Evolutionary conservation across 2,888 invertebrate species (phyloP).

Genomic region (Xestia ashworthii): DNA sequence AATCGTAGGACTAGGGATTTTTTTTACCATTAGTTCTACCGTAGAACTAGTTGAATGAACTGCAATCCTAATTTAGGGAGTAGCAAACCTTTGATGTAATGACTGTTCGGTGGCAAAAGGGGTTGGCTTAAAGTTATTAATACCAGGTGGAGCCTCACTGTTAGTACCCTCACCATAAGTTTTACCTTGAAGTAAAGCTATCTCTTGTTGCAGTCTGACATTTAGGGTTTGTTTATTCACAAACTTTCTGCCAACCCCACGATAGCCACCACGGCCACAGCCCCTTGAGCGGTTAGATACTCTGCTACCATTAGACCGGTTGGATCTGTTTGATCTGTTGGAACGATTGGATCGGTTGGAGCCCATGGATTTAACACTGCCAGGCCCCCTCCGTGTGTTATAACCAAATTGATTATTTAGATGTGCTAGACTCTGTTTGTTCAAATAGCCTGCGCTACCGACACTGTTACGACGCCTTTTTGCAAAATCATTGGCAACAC

Average conservation of each 20-base stretch:
- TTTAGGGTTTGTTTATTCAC: conserved; percentile 84
- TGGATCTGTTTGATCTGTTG: conserved; percentile 76
- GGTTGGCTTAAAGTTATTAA: conserved; percentile 83
- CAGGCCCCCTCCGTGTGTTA: conserved; percentile 81
- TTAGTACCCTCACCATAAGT: conserved; percentile 67
- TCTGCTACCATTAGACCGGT: conserved; percentile 77
- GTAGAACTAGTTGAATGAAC: too few relatives aligned
- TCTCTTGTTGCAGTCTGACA: conserved; percentile 85
- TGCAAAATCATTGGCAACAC: conserved; percentile 86
- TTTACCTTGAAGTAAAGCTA: conserved; percentile 87
- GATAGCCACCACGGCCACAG: conserved; percentile 80
- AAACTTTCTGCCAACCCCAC: conserved; percentile 83
- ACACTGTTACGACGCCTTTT: conserved; percentile 85
- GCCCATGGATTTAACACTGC: conserved; percentile 86
- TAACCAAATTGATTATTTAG: conserved; percentile 82
- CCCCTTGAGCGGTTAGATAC: conserved; percentile 79
- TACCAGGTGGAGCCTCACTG: conserved; percentile 74
- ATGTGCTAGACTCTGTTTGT: conserved; percentile 83
- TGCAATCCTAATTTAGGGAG: conserved; percentile 64
- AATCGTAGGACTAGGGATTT: too few relatives aligned
- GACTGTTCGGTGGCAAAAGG: conserved; percentile 84
- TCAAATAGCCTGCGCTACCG: conserved; percentile 83
- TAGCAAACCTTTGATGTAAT: conserved; percentile 87
- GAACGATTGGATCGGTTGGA: conserved; percentile 79
- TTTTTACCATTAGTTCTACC: too few relatives aligned